Conservation (phyloP, 1,140 invertebrate species). For the Apolygus lucorum region DNA sequence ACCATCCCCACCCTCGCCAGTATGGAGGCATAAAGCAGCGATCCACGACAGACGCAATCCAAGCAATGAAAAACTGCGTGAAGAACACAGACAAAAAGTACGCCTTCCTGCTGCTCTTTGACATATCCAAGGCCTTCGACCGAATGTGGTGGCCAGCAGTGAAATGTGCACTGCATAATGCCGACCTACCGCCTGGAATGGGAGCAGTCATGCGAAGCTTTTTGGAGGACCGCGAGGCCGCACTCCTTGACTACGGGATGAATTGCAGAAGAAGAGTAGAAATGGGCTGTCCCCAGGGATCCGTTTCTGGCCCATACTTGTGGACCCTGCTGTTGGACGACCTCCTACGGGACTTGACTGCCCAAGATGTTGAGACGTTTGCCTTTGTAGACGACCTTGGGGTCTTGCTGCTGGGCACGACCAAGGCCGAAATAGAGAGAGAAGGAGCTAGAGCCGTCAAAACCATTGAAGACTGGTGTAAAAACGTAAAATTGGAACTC, state of each 20-base stretch:
- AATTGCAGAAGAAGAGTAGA: constrained; percentile 39
- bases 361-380: constrained; percentile 29
- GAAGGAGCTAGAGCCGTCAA: not conserved
- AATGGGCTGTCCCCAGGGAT: too few relatives aligned
- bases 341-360: constrained; percentile 23
- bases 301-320: too few relatives aligned
- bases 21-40: not conserved
- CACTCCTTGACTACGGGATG: too few relatives aligned
- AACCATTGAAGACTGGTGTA: not conserved
- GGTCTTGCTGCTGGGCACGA: not conserved
- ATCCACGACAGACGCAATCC: not conserved
- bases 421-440: too few relatives aligned
- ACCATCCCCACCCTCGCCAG: not conserved
- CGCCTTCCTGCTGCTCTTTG: not conserved
- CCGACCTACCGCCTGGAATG: constrained; percentile 42
- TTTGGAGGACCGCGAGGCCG: too few relatives aligned
- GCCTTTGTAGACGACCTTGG: constrained; percentile 39
- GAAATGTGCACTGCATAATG: constrained; percentile 2
- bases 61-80: not conserved
- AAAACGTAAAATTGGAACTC: not conserved
- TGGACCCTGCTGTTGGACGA: constrained; percentile 43
- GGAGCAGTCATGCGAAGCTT: too few relatives aligned
- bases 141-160: not conserved
- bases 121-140: not conserved
- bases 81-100: not conserved